A percentile compares a stretch with the other conserved stretches of the same genome.
phyloP scores from a whole-genome alignment of 1,140 invertebrate species.

The Acarapis woodi region DNA sequence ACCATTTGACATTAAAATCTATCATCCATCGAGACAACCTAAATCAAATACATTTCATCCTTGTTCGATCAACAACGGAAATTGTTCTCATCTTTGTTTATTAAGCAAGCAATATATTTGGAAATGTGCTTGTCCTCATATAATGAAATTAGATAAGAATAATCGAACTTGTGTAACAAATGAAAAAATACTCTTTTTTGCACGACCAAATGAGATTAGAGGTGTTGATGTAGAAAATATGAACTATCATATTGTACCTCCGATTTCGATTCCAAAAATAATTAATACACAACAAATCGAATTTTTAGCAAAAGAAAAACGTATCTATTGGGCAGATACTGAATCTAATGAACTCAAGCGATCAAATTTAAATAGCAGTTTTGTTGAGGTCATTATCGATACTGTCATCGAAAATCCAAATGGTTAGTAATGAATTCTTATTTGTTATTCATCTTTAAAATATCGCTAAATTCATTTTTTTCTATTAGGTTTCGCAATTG shows the following conservation, averaged over 20 bases:
- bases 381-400: slow-evolving; percentile 37
- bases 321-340: slow-evolving; percentile 46
- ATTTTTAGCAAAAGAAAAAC: slow-evolving; percentile 29
- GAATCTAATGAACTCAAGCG: slow-evolving; percentile 40
- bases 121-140: slow-evolving; percentile 43
- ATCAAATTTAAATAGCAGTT: slow-evolving; percentile 30
- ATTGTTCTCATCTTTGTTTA: slow-evolving; percentile 31
- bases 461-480: too few species aligned
- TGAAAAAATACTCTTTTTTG: slow-evolving; percentile 41
- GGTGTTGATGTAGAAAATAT: slow-evolving; percentile 44
- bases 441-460: too few species aligned
- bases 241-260: slow-evolving; percentile 42
- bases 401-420: slow-evolving; percentile 21
- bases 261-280: slow-evolving; percentile 28
- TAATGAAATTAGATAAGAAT: slow-evolving; percentile 33
- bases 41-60: slow-evolving; percentile 21
- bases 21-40: slow-evolving; percentile 42
- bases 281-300: slow-evolving; percentile 30
- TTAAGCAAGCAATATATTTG: slow-evolving; percentile 27
- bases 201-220: slow-evolving; percentile 39
- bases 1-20: slow-evolving; percentile 58
- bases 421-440: too few species aligned
- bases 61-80: slow-evolving; percentile 26
- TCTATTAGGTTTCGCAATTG: slow-evolving; percentile 31
- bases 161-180: slow-evolving; percentile 35